These are phyloP conservation scores for Carassius gibelio DNA, from an alignment of 2,113 vertebrate genomes.

Conservation along the genomic window DNA sequence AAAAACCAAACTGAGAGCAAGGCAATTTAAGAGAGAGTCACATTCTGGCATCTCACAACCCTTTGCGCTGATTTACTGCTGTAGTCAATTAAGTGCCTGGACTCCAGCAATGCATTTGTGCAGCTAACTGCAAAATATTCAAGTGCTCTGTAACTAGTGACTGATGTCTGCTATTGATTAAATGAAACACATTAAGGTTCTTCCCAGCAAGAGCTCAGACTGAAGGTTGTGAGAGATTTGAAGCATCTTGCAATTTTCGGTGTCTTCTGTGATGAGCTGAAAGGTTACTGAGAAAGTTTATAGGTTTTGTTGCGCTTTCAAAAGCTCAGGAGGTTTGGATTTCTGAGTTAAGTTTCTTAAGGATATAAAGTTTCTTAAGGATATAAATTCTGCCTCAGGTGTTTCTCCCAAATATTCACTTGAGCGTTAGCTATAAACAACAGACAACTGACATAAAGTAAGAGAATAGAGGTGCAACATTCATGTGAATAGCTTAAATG, in stretches of 20 bases:
- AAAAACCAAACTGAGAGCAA: background rate
- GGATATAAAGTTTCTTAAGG: too few relatives aligned
- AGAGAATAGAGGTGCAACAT: background rate
- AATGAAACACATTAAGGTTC: background rate
- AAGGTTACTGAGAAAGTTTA: background rate
- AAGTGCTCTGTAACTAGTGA: slow-evolving; percentile 30
- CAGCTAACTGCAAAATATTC: slow-evolving; percentile 33
- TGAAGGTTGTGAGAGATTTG: background rate
- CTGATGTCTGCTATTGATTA: slow-evolving; percentile 30
- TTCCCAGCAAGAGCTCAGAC: slow-evolving; percentile 1
- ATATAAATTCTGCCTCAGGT: too few relatives aligned
- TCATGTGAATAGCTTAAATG: background rate
- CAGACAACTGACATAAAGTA: background rate
- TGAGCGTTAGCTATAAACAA: background rate
- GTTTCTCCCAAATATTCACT: too few relatives aligned
- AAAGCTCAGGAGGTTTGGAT: too few relatives aligned
- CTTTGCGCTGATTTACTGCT: slow-evolving; percentile 20
- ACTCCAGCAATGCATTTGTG: slow-evolving; percentile 26
- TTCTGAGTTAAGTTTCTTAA: too few relatives aligned
- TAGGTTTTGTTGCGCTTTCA: background rate
- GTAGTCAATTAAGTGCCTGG: slow-evolving; percentile 10
- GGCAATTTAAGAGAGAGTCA: slow-evolving; percentile 14
- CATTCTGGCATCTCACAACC: background rate
- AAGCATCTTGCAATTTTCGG: background rate
- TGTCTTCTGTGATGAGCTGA: background rate